Evolutionary conservation across 2,797 vertebrate species (phyloP).

Genomic region (Dendrocincla tyrannina): DNA sequence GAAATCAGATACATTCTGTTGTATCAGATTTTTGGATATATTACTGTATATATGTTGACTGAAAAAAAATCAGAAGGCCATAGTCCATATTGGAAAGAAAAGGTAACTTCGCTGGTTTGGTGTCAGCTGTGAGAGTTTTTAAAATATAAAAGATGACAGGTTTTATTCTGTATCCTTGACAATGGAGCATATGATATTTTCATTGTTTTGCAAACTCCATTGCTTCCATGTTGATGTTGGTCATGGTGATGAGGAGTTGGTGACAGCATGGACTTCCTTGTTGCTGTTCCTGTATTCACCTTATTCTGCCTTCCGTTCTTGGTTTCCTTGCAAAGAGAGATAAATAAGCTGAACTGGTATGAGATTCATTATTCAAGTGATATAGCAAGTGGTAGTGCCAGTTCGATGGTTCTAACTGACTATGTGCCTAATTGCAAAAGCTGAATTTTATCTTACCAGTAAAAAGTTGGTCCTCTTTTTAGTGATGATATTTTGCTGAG

Average conservation of each 20-base stretch:
- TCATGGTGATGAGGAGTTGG: neutral
- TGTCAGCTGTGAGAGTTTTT: neutral
- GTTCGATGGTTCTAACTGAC: neutral
- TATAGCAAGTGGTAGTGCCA: neutral
- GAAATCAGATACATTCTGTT: neutral
- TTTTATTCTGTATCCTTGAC: neutral
- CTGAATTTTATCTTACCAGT: neutral
- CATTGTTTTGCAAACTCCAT: neutral
- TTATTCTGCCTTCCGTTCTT: neutral
- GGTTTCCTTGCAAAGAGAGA: neutral
- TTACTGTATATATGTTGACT: neutral
- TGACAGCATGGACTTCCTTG: neutral
- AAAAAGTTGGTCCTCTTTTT: neutral
- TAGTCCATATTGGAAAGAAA: neutral
- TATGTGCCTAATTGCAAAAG: neutral
- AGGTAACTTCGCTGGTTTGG: neutral
- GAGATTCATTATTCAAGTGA: neutral
- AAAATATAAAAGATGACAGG: neutral
- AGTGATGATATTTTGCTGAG: neutral
- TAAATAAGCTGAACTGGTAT: neutral
- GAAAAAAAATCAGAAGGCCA: neutral
- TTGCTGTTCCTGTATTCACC: neutral
- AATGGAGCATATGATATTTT: neutral
- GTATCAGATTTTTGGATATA: neutral
- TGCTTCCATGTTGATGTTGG: neutral